Conservation (phyloP, 2,888 invertebrate species). For the Caprella mutica region DNA sequence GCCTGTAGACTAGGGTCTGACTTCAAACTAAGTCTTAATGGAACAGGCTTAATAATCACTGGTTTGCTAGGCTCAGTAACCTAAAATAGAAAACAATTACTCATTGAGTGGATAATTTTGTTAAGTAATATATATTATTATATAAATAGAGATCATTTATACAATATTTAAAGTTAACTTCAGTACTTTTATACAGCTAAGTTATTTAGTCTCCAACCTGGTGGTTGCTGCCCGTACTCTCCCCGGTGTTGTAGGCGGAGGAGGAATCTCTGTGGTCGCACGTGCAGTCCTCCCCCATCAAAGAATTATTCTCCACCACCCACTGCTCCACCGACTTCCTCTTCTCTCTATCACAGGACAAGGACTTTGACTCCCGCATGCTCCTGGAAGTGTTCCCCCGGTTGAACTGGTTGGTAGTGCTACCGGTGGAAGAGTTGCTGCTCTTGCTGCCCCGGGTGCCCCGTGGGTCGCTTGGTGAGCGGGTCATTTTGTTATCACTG, state of each 20-base stretch:
- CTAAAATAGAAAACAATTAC: no score
- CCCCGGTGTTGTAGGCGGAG: slow-evolving; percentile 63
- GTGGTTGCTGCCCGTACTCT: slow-evolving; percentile 53
- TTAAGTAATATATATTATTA: no score
- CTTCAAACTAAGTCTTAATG: slow-evolving; percentile 46
- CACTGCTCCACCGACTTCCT: neutral
- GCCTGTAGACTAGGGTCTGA: slow-evolving; percentile 26
- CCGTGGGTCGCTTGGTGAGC: no score
- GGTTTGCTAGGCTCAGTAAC: no score
- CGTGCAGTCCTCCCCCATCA: neutral
- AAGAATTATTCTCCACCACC: neutral
- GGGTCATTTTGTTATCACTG: slow-evolving; percentile 1
- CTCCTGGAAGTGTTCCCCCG: slow-evolving; percentile 19
- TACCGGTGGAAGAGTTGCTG: slow-evolving; percentile 8
- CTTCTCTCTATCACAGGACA: neutral
- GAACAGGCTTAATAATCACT: no score
- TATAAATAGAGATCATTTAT: no score
- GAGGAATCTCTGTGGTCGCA: slow-evolving; percentile 50
- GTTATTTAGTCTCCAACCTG: slow-evolving; percentile 9
- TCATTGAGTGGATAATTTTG: no score
- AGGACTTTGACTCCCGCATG: no score
- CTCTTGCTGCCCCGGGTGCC: slow-evolving; percentile 13
- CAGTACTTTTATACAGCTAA: no score
- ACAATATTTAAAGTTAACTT: no score
- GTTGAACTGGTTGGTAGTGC: neutral